phyloP scores from a whole-genome alignment of 2,797 vertebrate species.

The Scomberomorus guttatus region DNA sequence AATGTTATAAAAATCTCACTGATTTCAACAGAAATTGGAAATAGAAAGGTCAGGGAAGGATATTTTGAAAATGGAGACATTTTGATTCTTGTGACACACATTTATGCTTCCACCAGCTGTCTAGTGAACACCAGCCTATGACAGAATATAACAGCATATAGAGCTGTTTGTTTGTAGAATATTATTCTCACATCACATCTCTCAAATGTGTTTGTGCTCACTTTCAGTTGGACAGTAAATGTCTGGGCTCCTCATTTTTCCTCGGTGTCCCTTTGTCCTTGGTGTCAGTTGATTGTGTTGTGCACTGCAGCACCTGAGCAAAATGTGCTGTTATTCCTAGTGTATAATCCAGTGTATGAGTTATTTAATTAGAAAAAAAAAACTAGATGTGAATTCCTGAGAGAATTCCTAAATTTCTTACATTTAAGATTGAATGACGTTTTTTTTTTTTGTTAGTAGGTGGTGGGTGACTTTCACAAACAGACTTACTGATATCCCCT shows the following conservation, averaged over 20 bases:
- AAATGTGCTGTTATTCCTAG: constrained; percentile 2
- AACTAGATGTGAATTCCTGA: neutral
- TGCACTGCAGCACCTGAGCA: constrained; percentile 29
- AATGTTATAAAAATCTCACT: neutral
- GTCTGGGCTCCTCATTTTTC: constrained; percentile 1
- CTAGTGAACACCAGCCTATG: neutral
- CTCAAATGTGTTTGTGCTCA: too few species aligned
- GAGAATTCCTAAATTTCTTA: constrained; percentile 2
- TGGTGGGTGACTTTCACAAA: constrained; percentile 50
- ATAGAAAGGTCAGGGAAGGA: neutral
- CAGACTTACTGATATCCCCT: constrained; percentile 70
- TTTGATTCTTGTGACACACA: neutral
- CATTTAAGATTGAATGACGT: constrained; percentile 5
- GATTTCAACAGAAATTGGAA: neutral
- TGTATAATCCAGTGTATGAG: constrained; percentile 14
- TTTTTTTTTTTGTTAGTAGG: neutral
- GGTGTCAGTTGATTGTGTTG: constrained; percentile 24
- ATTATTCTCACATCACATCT: neutral
- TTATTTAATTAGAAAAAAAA: neutral
- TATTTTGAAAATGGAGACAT: neutral
- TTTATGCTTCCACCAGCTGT: constrained; percentile 9
- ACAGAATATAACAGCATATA: neutral
- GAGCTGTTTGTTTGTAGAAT: neutral
- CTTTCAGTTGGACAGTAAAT: constrained; percentile 3
- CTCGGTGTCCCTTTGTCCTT: constrained; percentile 31